phyloP scores from a whole-genome alignment of 2,888 invertebrate genomes.

The Listrodromus nycthemerus region DNA sequence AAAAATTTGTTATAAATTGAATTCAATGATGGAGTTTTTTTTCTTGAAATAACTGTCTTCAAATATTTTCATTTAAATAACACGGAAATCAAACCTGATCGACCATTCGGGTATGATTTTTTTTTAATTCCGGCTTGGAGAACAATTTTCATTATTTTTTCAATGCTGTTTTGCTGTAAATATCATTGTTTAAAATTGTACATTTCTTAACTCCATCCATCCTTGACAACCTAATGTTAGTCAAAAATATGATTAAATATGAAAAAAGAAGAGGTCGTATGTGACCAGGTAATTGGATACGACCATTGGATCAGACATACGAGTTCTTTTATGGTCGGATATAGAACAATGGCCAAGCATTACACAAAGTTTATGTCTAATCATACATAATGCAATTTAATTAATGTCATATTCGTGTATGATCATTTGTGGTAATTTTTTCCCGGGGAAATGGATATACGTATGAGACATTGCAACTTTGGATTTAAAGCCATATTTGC shows the following conservation, averaged over 20 bases:
- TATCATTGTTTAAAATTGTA: neutral
- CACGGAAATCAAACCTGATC: neutral
- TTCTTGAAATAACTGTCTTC: neutral
- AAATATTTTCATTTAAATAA: neutral
- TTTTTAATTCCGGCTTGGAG: neutral
- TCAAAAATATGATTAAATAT: neutral
- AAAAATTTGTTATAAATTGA: neutral
- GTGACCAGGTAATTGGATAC: neutral
- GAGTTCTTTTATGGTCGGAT: no score
- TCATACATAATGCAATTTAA: no score
- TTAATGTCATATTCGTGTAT: no score
- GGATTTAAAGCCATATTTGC: slow-evolving; percentile 33
- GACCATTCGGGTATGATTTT: neutral
- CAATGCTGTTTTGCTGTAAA: neutral
- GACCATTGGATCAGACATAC: no score
- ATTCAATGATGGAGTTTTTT: neutral
- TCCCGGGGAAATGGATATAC: slow-evolving; percentile 18
- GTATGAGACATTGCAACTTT: slow-evolving; percentile 40
- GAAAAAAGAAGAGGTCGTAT: neutral
- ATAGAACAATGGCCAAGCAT: no score
- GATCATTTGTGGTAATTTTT: neutral
- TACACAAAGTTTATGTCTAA: no score
- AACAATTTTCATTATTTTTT: neutral
- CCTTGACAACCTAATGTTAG: no score
- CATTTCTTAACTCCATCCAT: neutral